A percentile compares a stretch with the other conserved stretches of the same genome.
These are phyloP conservation scores for Sciurus vulgaris DNA, from an alignment of 2,797 vertebrate species.

Conservation along the genomic window DNA sequence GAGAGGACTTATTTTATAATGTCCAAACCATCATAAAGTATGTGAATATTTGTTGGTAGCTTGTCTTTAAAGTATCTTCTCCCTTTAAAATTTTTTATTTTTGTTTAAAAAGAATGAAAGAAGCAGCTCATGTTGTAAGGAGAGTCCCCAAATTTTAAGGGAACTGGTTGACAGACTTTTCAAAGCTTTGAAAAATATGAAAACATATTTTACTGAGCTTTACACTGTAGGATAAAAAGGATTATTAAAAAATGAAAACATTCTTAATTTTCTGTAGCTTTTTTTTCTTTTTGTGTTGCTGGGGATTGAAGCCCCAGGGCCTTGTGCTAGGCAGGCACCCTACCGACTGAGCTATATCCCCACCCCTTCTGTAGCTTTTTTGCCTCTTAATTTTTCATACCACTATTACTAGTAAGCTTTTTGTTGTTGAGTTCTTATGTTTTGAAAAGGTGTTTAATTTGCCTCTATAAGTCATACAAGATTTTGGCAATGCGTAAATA, in stretches of 20 bases:
- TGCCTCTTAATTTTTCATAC: not conserved
- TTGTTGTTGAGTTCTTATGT: not conserved
- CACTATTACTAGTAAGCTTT: not conserved
- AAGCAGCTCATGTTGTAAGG: conserved; percentile 29
- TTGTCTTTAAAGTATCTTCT: conserved; percentile 6
- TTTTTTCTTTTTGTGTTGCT: too few relatives aligned
- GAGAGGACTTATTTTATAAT: conserved; percentile 17
- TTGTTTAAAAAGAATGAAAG: not conserved
- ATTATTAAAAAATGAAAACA: conserved; percentile 12
- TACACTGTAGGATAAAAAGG: not conserved
- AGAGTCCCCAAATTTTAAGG: conserved; percentile 25
- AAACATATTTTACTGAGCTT: not conserved
- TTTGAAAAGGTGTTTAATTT: conserved; percentile 37
- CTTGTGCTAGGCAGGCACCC: too few relatives aligned
- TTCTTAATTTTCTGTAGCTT: not conserved
- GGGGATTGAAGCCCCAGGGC: too few relatives aligned
- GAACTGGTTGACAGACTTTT: conserved; percentile 25
- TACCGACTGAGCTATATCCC: too few relatives aligned
- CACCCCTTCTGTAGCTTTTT: not conserved
- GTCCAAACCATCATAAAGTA: not conserved
- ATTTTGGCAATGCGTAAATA: not conserved
- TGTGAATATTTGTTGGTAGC: conserved; percentile 23
- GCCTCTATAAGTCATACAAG: not conserved
- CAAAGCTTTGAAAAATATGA: conserved; percentile 45
- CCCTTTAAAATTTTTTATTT: not conserved